Evolutionary conservation across 1,140 invertebrate genomes (phyloP).

Genomic region (Drepana arcuata): DNA sequence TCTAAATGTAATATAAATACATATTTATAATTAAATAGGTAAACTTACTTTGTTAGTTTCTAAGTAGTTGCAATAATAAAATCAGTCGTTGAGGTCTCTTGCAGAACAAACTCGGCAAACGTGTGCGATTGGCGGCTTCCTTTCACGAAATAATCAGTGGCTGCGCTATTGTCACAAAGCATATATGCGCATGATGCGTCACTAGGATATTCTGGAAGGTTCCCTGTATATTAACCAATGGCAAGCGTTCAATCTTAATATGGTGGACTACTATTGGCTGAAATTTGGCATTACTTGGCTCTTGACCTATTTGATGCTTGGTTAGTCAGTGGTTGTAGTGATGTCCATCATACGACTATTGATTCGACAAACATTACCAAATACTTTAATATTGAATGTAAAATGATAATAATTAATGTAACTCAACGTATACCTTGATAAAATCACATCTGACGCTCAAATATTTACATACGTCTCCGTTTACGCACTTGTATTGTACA

Average conservation of each 20-base stretch:
- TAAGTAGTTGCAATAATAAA: slow-evolving; percentile 18
- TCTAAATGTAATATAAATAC: too few species aligned
- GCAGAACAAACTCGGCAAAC: slow-evolving; percentile 55
- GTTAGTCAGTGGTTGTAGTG: too few species aligned
- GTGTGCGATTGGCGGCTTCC: slow-evolving; percentile 65
- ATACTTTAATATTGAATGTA: too few species aligned
- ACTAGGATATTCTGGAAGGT: slow-evolving; percentile 61
- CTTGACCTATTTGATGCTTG: too few species aligned
- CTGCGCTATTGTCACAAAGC: slow-evolving; percentile 15
- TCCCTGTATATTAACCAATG: slow-evolving; percentile 40
- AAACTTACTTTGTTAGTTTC: slow-evolving; percentile 50
- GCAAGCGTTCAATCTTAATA: slow-evolving; percentile 8
- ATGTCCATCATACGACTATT: too few species aligned
- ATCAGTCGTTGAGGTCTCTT: slow-evolving; percentile 42
- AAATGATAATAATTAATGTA: too few species aligned
- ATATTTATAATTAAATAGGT: too few species aligned
- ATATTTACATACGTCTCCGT: too few species aligned
- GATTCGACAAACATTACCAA: too few species aligned
- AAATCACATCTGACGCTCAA: too few species aligned
- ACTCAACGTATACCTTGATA: too few species aligned
- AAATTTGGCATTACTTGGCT: slow-evolving; percentile 11
- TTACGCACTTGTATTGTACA: too few species aligned
- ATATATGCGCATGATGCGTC: slow-evolving; percentile 31
- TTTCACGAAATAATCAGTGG: slow-evolving; percentile 57
- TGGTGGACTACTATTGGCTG: slow-evolving; percentile 29